These are phyloP conservation scores for Cosmorhoe ocellata DNA, from an alignment of 2,888 invertebrate species.

Conservation along the genomic window DNA sequence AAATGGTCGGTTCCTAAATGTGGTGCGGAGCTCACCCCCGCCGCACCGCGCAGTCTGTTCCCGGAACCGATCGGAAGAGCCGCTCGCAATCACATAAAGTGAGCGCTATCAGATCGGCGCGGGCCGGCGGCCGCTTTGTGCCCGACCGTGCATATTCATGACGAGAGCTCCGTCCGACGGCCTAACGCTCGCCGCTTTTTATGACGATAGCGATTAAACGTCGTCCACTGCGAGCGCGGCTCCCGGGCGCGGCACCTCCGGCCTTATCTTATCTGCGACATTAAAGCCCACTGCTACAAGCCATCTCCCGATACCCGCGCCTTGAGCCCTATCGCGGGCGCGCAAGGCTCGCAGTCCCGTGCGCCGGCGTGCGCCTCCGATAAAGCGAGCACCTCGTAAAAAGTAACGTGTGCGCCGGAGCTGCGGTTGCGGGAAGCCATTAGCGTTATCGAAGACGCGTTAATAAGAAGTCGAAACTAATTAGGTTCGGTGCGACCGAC, in stretches of 20 bases:
- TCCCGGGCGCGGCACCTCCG: conserved; percentile 32
- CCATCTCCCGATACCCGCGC: conserved; percentile 20
- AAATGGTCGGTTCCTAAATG: conserved; percentile 1
- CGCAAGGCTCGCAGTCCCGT: conserved; percentile 8
- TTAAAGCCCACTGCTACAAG: conserved; percentile 49
- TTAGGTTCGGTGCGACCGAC: conserved; percentile 41
- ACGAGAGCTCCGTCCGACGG: conserved; percentile 26
- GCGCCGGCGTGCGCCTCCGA: background rate
- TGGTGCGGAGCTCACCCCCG: background rate
- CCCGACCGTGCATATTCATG: conserved; percentile 25
- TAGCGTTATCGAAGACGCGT: conserved; percentile 53
- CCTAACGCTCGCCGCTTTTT: conserved; percentile 15
- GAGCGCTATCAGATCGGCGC: conserved; percentile 12
- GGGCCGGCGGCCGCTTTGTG: conserved; percentile 20
- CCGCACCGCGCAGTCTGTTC: conserved; percentile 22
- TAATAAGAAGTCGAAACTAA: conserved; percentile 57
- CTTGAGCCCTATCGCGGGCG: background rate
- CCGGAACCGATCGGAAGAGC: conserved; percentile 20
- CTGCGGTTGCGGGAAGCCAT: conserved; percentile 42
- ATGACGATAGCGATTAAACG: background rate
- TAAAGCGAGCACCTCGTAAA: conserved; percentile 41
- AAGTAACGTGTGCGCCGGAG: conserved; percentile 40
- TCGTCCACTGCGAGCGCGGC: conserved; percentile 18
- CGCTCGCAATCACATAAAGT: conserved; percentile 19
- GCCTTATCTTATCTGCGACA: conserved; percentile 60